Percentiles rank a stretch among this genome's conserved stretches.
These are phyloP conservation scores for Pollicipes pollicipes DNA, from an alignment of 1,140 invertebrate genomes.

Conservation along the genomic window DNA sequence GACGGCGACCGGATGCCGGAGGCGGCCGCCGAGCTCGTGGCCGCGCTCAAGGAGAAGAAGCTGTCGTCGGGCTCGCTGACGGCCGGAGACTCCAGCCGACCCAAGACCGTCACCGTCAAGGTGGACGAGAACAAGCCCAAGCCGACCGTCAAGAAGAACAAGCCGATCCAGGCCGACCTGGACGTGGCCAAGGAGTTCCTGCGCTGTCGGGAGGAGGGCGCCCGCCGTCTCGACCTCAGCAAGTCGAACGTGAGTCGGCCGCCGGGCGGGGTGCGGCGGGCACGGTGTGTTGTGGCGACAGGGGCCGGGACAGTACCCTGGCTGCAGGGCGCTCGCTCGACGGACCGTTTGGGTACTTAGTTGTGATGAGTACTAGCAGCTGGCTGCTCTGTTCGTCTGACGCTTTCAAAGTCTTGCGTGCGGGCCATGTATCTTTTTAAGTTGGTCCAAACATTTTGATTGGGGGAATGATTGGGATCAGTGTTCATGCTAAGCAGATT, in stretches of 20 bases:
- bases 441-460: no score
- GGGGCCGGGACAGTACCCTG: constrained; percentile 37
- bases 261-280: neutral
- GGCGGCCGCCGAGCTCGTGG: neutral
- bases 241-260: constrained; percentile 71
- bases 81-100: constrained; percentile 40
- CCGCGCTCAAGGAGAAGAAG: constrained; percentile 50
- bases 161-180: constrained; percentile 78
- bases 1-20: neutral
- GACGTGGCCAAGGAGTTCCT: constrained; percentile 89
- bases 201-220: constrained; percentile 70
- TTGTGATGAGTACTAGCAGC: no score
- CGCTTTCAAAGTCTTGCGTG: no score
- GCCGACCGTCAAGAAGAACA: constrained; percentile 72
- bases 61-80: constrained; percentile 50
- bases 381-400: no score
- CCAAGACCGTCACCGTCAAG: constrained; percentile 82
- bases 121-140: constrained; percentile 89
- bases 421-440: neutral
- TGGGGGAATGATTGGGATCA: no score
- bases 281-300: no score
- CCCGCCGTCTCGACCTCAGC: constrained; percentile 78
- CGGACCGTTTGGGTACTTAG: no score
- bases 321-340: no score
- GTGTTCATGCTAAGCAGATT: no score